A percentile compares a stretch with the other conserved stretches of the same genome.
Conservation (phyloP, 2,888 invertebrate genomes). For the Philereme vetulata region DNA sequence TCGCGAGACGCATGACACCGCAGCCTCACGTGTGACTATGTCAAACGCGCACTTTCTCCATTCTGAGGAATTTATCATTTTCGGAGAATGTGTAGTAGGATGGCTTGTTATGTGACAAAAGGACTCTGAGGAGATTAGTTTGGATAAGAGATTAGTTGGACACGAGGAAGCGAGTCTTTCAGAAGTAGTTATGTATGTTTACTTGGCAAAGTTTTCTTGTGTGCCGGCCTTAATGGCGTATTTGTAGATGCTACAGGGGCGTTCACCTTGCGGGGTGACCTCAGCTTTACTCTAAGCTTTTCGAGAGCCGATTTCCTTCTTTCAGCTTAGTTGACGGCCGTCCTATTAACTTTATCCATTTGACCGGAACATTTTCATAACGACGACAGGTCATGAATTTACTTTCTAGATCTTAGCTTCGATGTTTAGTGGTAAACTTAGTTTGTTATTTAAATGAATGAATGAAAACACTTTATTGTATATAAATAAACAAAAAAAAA, state of each 20-base stretch:
- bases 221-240: slow-evolving; percentile 54
- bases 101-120: slow-evolving; percentile 22
- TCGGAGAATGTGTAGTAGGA: slow-evolving; percentile 33
- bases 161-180: slow-evolving; percentile 34
- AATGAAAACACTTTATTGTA: too few species aligned
- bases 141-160: slow-evolving; percentile 32
- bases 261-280: slow-evolving; percentile 50
- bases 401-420: background rate
- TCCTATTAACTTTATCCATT: slow-evolving; percentile 50
- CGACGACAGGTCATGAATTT: slow-evolving; percentile 18
- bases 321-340: slow-evolving; percentile 49
- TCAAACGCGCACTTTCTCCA: slow-evolving; percentile 63
- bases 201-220: slow-evolving; percentile 58
- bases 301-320: slow-evolving; percentile 50
- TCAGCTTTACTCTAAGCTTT: slow-evolving; percentile 39
- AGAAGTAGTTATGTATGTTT: slow-evolving; percentile 54
- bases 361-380: slow-evolving; percentile 33
- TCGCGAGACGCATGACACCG: slow-evolving; percentile 48
- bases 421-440: background rate
- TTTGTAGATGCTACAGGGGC: slow-evolving; percentile 54
- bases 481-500: too few species aligned
- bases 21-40: slow-evolving; percentile 51
- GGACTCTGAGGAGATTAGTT: slow-evolving; percentile 30
- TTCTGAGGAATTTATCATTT: slow-evolving; percentile 42
- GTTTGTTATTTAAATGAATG: background rate